Evolutionary conservation across 2,888 invertebrate genomes (phyloP), one percentile per base, ranked within the genome.

Genomic region (Frankliniella fusca): DNA sequence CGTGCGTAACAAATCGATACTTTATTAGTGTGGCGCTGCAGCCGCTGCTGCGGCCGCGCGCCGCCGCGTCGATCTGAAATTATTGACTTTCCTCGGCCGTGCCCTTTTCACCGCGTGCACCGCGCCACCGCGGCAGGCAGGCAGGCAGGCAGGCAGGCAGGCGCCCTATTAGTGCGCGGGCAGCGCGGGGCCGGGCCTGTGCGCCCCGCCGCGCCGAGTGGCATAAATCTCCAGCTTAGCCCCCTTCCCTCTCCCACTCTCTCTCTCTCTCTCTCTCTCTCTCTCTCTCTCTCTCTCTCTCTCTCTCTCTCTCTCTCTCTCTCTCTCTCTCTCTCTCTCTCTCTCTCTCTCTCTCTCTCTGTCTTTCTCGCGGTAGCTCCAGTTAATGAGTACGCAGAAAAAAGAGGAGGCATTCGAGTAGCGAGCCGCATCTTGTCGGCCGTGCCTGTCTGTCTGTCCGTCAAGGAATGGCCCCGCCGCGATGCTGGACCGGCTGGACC

Each of bases 351-450:
- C 7, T 54, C 54, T 54, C 7, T 54, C 54, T 54, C 54, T 54
- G 15, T 54, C 54, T 54, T 10, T 54, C 12, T 18, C 11, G 61
- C 61, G 23, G 70, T 12, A 76, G 70, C 70, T 76, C 23, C 70
- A 76, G 70, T 76, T 76, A 76, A 76, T 76, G 70, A 76, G 70
- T 76, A 76, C 70, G 70, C 70, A 76, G 70, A 76, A 76, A 76
- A 76, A 76, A 27, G 15, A 54, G 54, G 15, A 11, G 54, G 54
- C 54, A n/a, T n/a, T n/a, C n/a, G n/a, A 38, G 38, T 38, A 38
- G 38, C 38, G 38, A 38, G 38, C 38, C 38, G 38, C 54, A 18
- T 38, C 38, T 38, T 38, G 38, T 38, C 38, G 38, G 38, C 38
- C 38, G 38, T 38, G 38, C 5, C 38, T 38, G 38, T 38, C 38